Conservation (phyloP, 2,113 vertebrate species). For the Neofelis nebulosa region DNA sequence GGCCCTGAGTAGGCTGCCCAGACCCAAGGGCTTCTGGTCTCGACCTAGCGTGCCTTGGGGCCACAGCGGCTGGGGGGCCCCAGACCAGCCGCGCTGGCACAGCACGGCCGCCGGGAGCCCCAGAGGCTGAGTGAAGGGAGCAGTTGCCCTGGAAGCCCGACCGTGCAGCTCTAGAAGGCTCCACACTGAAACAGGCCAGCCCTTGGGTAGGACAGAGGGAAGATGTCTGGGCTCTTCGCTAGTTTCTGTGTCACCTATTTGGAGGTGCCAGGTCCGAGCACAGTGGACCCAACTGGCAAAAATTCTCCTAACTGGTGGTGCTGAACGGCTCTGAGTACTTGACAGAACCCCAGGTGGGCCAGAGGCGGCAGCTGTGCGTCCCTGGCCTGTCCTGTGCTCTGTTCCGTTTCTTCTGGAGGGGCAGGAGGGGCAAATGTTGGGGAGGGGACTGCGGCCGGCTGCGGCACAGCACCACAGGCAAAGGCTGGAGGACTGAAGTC, state of each 20-base stretch:
- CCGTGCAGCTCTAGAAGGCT: not conserved
- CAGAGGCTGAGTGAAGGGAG: not conserved
- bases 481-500: not conserved
- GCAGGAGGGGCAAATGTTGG: not conserved
- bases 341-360: not conserved
- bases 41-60: not conserved
- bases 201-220: not conserved
- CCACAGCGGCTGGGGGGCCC: not conserved
- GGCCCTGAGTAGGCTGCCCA: not conserved
- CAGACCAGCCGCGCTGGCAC: rapidly evolving
- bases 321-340: not conserved
- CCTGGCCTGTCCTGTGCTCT: too few relatives aligned
- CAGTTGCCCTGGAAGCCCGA: not conserved
- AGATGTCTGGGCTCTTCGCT: not conserved
- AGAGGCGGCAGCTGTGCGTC: not conserved
- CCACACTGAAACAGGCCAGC: slow-evolving; percentile 45
- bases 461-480: not conserved
- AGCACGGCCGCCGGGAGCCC: not conserved
- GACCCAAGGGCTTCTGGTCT: not conserved
- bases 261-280: not conserved
- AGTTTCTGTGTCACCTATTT: slow-evolving; percentile 51
- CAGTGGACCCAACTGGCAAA: not conserved
- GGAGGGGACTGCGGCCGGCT: not conserved
- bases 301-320: not conserved
- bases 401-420: not conserved